Base-by-base conservation (phyloP, 2,888 invertebrate genomes). In the Xestia xanthographa region DNA sequence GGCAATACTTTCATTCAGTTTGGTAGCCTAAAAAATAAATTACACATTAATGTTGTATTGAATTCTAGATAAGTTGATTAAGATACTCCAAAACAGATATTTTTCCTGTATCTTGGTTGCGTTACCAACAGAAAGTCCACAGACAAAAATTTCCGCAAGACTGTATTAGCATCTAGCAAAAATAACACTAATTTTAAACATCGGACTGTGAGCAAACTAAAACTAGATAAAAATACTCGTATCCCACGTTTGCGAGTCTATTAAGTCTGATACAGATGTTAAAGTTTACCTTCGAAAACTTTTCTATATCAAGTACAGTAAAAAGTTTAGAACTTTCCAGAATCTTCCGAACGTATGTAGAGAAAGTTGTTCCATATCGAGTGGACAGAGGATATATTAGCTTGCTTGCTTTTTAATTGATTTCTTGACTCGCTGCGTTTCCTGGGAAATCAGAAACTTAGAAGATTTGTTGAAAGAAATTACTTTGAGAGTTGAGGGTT, bases 231-330 rank as follows among this genome's bases (percentile, higher is more conserved):
- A 80, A 72, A 77, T 77, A 72, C 72, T 79, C 29, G 56, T 41
- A 68, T 67, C 58, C 56, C 73, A 75, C 74, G 48, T 83, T 78
- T 48, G 34, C 50, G 56, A 67, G 82, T 86, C 71, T 81, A 77
- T 85, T 83, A 80, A 73, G 65, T 82, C 71, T 72, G 68, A 75
- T 83, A 67, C 83, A 82, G 82, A 87, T 86, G 86, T 82, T 78
- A 66, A 88, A 88, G 75, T 87, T 87, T 78, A 74, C 65, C 63
- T 77, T 17, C 38, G 72, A 68, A 72, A 74, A 53, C 58, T 77
- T 77, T 76, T 60, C 4, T 73, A 50, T 66, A 80, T 56, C 63
- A n/a, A n/a, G 60, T 76, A 80, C 41, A 80, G 63, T 73, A 69
- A 67, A 78, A 77, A 83, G 79, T 85, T 85, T 67, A 20, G 12